Conservation (phyloP, 1,140 invertebrate genomes). For the Drosophila repletoides region DNA sequence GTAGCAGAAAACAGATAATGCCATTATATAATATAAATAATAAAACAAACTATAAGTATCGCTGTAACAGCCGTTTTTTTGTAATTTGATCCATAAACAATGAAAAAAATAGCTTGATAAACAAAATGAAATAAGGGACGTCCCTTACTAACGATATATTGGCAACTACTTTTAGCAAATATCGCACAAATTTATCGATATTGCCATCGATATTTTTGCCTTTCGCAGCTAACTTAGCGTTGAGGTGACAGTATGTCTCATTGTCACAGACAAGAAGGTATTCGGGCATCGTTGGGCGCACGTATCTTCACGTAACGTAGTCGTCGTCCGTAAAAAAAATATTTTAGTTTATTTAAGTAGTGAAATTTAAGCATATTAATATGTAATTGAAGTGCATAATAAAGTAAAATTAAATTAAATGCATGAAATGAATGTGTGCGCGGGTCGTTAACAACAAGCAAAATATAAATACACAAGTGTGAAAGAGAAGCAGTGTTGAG, state of each 20-base stretch:
- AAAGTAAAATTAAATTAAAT: slow-evolving; percentile 12
- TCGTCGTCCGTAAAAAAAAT: slow-evolving; percentile 4
- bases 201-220: not conserved
- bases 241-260: slow-evolving; percentile 16
- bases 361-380: slow-evolving; percentile 54
- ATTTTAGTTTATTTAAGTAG: no score
- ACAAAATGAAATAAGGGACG: no score
- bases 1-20: no score
- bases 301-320: slow-evolving; percentile 22
- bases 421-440: slow-evolving; percentile 8
- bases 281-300: slow-evolving; percentile 26
- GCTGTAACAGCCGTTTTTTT: no score
- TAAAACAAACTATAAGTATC: no score
- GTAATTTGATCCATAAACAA: no score
- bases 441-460: slow-evolving; percentile 6
- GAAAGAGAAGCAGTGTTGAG: slow-evolving; percentile 3
- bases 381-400: slow-evolving; percentile 35
- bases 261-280: slow-evolving; percentile 27
- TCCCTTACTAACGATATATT: not conserved
- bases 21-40: no score
- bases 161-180: not conserved
- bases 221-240: slow-evolving; percentile 3
- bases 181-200: slow-evolving; percentile 1
- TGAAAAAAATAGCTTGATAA: no score
- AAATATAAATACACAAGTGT: slow-evolving; percentile 14